These are phyloP conservation scores for Crocallis elinguaria DNA, from an alignment of 2,888 invertebrate species.

Conservation along the genomic window DNA sequence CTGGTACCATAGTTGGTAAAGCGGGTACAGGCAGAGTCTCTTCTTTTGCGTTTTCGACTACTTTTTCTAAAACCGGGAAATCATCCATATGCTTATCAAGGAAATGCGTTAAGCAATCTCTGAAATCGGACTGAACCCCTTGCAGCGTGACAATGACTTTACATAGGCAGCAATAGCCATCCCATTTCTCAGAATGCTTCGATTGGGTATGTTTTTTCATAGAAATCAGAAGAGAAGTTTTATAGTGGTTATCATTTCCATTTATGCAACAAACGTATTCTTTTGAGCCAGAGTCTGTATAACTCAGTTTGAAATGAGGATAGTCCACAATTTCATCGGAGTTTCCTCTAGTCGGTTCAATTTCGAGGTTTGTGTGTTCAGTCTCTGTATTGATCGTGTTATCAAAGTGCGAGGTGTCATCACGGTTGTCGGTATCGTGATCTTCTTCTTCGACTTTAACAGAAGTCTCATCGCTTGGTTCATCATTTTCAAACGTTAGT, in stretches of 20 bases:
- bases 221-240: constrained; percentile 69
- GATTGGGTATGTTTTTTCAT: constrained; percentile 74
- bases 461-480: constrained; percentile 27
- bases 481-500: constrained; percentile 64
- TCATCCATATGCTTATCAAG: constrained; percentile 73
- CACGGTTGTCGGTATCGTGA: constrained; percentile 30
- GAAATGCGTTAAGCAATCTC: constrained; percentile 72
- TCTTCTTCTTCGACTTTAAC: constrained; percentile 39
- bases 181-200: constrained; percentile 79
- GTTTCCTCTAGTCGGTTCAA: constrained; percentile 13
- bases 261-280: constrained; percentile 76
- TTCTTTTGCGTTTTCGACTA: constrained; percentile 27
- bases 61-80: constrained; percentile 61
- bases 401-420: constrained; percentile 29
- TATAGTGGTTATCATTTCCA: constrained; percentile 64
- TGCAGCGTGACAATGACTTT: constrained; percentile 73
- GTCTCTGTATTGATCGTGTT: constrained; percentile 17
- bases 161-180: constrained; percentile 83
- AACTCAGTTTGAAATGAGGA: constrained; percentile 69
- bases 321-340: constrained; percentile 49
- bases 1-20: constrained; percentile 7
- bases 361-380: constrained; percentile 1
- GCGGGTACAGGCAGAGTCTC: constrained; percentile 18
- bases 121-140: constrained; percentile 60
- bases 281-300: constrained; percentile 58